Conservation (phyloP, 2,797 vertebrate genomes). For the Gambelia wislizenii region DNA sequence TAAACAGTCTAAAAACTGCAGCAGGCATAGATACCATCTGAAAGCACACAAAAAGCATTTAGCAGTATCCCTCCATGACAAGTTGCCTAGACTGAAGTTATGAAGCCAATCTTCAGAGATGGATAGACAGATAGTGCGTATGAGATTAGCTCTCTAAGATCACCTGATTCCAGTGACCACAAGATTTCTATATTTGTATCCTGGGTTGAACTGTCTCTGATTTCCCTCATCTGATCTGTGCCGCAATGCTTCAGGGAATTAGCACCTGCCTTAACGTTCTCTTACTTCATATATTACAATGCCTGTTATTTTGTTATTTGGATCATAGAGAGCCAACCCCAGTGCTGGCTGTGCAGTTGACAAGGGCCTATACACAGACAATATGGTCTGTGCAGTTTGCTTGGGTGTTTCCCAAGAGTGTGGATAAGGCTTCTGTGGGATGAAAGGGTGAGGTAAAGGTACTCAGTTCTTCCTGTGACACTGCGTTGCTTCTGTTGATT, state of each 20-base stretch:
- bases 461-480: too few species aligned
- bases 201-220: neutral
- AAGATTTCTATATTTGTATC: neutral
- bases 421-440: too few species aligned
- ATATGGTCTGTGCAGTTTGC: neutral
- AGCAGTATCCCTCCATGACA: neutral
- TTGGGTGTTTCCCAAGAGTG: too few species aligned
- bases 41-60: neutral
- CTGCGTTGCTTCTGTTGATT: neutral
- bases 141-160: neutral
- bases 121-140: neutral
- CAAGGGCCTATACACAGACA: neutral
- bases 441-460: neutral
- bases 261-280: neutral
- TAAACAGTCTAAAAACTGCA: neutral
- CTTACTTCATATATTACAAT: too few species aligned
- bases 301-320: neutral
- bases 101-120: neutral
- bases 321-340: neutral
- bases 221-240: too few species aligned
- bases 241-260: too few species aligned
- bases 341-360: too few species aligned
- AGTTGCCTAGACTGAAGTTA: neutral
- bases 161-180: neutral
- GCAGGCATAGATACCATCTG: neutral